Evolutionary conservation across 2,888 invertebrate species (phyloP).

Genomic region (Caenorhabditis angaria): DNA sequence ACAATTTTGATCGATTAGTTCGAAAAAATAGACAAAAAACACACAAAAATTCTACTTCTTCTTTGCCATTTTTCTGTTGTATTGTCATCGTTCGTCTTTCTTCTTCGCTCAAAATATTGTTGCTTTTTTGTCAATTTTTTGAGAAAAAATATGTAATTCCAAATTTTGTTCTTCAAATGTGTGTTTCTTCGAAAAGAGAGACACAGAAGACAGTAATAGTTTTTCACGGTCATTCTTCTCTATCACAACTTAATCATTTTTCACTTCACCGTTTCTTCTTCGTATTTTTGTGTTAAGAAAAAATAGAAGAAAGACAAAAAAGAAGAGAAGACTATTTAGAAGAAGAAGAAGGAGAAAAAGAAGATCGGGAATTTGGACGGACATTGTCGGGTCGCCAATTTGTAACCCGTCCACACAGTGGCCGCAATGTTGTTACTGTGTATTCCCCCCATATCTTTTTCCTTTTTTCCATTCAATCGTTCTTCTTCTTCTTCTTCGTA

Average conservation of each 20-base stretch:
- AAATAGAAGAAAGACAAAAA: neutral
- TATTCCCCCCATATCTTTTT: conserved; percentile 3
- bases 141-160: too few relatives aligned
- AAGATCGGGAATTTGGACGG: conserved; percentile 2
- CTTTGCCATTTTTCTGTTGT: neutral
- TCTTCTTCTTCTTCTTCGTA: conserved; percentile 7
- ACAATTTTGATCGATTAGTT: conserved; percentile 4
- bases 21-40: neutral
- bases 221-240: conserved; percentile 44
- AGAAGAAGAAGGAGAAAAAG: neutral
- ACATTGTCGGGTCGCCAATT: conserved; percentile 5
- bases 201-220: conserved; percentile 11
- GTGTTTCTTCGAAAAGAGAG: neutral
- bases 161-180: too few relatives aligned
- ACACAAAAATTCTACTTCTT: neutral
- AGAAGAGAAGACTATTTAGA: conserved; percentile 1
- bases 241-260: conserved; percentile 45
- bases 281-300: conserved; percentile 32
- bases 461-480: neutral
- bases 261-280: conserved; percentile 17
- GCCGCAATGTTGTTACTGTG: conserved; percentile 8
- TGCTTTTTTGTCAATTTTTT: neutral
- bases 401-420: conserved; percentile 11
- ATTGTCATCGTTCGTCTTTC: neutral
- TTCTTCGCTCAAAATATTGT: conserved; percentile 2